Conservation (phyloP, 2,888 invertebrate genomes). For the Carpatolechia fugitivella region DNA sequence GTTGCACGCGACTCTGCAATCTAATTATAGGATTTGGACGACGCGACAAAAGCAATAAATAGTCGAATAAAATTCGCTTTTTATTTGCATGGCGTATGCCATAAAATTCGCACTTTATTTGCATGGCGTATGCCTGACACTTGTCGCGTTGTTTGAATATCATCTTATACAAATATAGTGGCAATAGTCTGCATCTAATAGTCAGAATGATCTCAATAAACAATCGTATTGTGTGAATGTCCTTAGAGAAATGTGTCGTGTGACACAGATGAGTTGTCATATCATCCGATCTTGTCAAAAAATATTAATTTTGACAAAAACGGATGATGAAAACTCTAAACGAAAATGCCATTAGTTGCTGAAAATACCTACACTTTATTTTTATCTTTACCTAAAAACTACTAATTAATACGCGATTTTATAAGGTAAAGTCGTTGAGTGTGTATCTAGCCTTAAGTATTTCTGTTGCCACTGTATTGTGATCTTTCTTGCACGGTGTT, state of each 20-base stretch:
- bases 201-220: conserved; percentile 52
- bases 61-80: not conserved
- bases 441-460: conserved; percentile 10
- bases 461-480: conserved; percentile 55
- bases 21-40: not conserved
- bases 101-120: too few species aligned
- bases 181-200: conserved; percentile 48
- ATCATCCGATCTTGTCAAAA: too few species aligned
- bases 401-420: too few species aligned
- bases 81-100: too few species aligned
- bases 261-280: not conserved
- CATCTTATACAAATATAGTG: conserved; percentile 40
- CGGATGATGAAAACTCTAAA: not conserved
- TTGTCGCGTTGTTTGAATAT: not conserved
- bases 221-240: not conserved
- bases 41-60: not conserved
- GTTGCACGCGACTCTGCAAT: not conserved
- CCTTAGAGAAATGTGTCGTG: not conserved
- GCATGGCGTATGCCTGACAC: too few species aligned
- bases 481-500: conserved; percentile 50
- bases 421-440: not conserved
- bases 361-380: conserved; percentile 5
- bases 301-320: not conserved
- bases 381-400: not conserved
- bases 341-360: conserved; percentile 16